Conservation (phyloP, 2,888 invertebrate species). For the Drosophila vallismaia region DNA sequence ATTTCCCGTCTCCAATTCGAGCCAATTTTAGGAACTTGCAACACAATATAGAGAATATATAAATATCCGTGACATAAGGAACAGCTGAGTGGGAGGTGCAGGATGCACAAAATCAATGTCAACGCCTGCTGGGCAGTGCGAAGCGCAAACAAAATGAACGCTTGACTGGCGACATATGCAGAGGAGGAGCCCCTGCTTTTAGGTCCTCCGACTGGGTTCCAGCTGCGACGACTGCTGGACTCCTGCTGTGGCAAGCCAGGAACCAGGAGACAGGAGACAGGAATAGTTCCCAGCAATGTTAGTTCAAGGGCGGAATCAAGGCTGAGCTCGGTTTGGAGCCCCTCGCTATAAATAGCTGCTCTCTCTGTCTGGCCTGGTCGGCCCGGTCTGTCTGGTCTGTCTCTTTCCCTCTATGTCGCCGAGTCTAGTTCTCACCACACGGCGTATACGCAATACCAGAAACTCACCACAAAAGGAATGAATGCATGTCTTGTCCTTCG, state of each 20-base stretch:
- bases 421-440: slow-evolving; percentile 45
- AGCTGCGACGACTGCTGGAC: slow-evolving; percentile 54
- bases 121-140: slow-evolving; percentile 53
- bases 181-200: slow-evolving; percentile 17
- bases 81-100: slow-evolving; percentile 54
- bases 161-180: slow-evolving; percentile 67
- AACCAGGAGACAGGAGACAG: slow-evolving; percentile 22
- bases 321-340: slow-evolving; percentile 32
- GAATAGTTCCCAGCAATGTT: slow-evolving; percentile 45
- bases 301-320: slow-evolving; percentile 56
- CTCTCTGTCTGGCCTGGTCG: not conserved
- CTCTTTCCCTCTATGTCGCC: not conserved
- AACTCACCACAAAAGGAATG: slow-evolving; percentile 63
- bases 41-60: slow-evolving; percentile 5
- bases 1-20: too few species aligned
- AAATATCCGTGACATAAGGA: slow-evolving; percentile 59
- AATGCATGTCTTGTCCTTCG: slow-evolving; percentile 26
- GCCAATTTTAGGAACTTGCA: too few species aligned
- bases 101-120: slow-evolving; percentile 70
- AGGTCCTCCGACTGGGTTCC: slow-evolving; percentile 64
- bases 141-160: slow-evolving; percentile 48
- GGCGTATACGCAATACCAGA: slow-evolving; percentile 70
- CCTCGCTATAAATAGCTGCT: slow-evolving; percentile 36
- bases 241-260: slow-evolving; percentile 7
- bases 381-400: too few species aligned